Conservation (phyloP, 2,113 vertebrate species). For the Lipophrys pholis region DNA sequence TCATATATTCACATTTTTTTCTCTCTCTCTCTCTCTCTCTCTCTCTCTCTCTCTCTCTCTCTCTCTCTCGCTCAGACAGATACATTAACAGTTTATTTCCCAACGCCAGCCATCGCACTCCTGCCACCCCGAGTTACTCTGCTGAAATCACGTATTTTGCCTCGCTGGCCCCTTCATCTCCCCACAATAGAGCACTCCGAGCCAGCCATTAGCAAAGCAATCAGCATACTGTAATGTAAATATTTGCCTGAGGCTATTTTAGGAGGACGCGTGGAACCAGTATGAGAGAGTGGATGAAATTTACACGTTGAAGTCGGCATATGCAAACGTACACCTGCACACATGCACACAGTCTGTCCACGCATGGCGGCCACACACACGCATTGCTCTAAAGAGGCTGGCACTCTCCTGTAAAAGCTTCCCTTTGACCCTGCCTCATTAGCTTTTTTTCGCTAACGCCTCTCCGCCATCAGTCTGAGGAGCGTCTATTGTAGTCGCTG, state of each 20-base stretch:
- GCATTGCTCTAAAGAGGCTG: neutral
- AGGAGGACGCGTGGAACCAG: slow-evolving; percentile 27
- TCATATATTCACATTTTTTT: slow-evolving; percentile 51
- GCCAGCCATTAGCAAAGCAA: slow-evolving; percentile 57
- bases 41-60: neutral
- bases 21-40: slow-evolving; percentile 4
- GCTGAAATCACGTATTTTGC: slow-evolving; percentile 27
- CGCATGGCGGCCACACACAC: neutral
- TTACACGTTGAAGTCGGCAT: slow-evolving; percentile 14
- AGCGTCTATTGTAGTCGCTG: slow-evolving; percentile 38
- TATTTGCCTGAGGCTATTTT: slow-evolving; percentile 57
- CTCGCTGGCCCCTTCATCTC: slow-evolving; percentile 30
- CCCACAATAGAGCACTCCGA: slow-evolving; percentile 3
- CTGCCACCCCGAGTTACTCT: slow-evolving; percentile 58
- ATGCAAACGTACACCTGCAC: slow-evolving; percentile 33
- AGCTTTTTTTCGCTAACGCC: neutral
- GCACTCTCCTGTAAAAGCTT: slow-evolving; percentile 3
- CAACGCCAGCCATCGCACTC: slow-evolving; percentile 30
- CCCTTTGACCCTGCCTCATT: slow-evolving; percentile 7
- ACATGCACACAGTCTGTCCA: too few species aligned
- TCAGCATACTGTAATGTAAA: slow-evolving; percentile 61
- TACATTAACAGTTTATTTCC: slow-evolving; percentile 58
- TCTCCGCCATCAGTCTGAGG: slow-evolving; percentile 39
- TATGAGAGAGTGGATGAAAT: slow-evolving; percentile 9
- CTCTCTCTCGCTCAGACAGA: slow-evolving; percentile 7